Conservation (phyloP, 2,888 invertebrate species). For the Lasioglossum villosulum region DNA sequence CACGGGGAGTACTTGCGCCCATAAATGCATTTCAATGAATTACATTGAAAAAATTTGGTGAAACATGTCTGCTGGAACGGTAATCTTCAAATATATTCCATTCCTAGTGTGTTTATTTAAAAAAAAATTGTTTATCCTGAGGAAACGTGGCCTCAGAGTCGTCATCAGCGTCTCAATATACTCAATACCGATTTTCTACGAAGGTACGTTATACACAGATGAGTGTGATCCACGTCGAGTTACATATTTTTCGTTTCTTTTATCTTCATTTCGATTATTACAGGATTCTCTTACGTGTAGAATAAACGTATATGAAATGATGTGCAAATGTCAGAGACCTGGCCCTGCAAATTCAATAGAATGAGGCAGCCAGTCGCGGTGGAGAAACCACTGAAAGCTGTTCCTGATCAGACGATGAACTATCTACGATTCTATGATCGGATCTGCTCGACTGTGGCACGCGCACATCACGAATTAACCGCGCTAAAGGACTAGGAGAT, state of each 20-base stretch:
- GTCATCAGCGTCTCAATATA: conserved; percentile 25
- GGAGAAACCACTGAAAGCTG: background rate
- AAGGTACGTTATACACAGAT: conserved; percentile 71
- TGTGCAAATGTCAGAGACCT: conserved; percentile 55
- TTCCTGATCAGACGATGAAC: conserved; percentile 4
- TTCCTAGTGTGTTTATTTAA: background rate
- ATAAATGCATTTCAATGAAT: background rate
- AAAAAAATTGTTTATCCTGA: background rate
- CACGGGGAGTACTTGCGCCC: too few species aligned
- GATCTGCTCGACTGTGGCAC: conserved; percentile 62
- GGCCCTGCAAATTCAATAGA: conserved; percentile 30
- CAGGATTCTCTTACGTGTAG: conserved; percentile 59
- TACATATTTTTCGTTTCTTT: conserved; percentile 45
- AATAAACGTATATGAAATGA: conserved; percentile 36
- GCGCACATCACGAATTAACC: conserved; percentile 69
- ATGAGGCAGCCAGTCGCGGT: conserved; percentile 5
- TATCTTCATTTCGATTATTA: conserved; percentile 68
- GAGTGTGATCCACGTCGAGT: conserved; percentile 58
- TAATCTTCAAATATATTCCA: background rate
- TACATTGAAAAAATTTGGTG: background rate
- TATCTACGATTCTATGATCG: conserved; percentile 10
- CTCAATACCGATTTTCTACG: conserved; percentile 46
- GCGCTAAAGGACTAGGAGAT: conserved; percentile 77
- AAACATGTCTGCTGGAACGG: background rate
- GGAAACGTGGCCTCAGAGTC: conserved; percentile 17